Evolutionary conservation across 2,797 vertebrate species (phyloP), one percentile per base, ranked within the genome.

Genomic region (Labeo calbasu): DNA sequence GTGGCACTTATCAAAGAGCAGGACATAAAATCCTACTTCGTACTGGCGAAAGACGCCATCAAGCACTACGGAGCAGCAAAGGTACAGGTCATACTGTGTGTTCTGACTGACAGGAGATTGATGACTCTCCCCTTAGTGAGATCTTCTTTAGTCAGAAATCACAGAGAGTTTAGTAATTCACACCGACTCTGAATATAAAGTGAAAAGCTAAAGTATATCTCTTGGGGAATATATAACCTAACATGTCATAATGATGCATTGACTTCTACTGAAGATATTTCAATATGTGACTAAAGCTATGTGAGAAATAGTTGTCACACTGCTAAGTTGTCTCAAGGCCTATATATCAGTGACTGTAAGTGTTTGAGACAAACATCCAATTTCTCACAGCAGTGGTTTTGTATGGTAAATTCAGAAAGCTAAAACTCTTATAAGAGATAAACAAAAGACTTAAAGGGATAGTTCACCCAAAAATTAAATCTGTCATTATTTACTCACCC

Each of bases 21-120:
- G 85, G 78, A 87, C 87, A 85, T 87, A 81, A 88, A 86, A 66
- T 61, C 10, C 36, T 73, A 76, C 82, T 88, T 86, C 59, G 25
- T 85, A 76, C 79, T 86, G 76, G 73, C 36, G 46, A 88, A 79
- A 81, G 59, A 80, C 50, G 59, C 81, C 66, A 85, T 80, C 76
- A 36, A 65, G 81, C 76, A 65, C 72, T 83, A 57, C 55, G 86
- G 77, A 86, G 84, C 25, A 57, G 83, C 59, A 87, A 78, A 84
- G 81, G 84, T 78, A 84, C 79, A 61, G 79, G 84, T 66, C 82
- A 84, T 28, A 61, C 50, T 65, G 79, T 72, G 81, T 84, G 69
- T 86, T 77, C 84, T 88, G 79, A 73, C 82, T 83, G 87, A 84
- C 87, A 86, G 23, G 73, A 80, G 88, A 87, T 81, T 87, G 86